A percentile compares a stretch with the other conserved stretches of the same genome.
These are phyloP conservation scores for Sebastes aleutianus DNA, from an alignment of 2,797 vertebrate species.

Conservation along the genomic window DNA sequence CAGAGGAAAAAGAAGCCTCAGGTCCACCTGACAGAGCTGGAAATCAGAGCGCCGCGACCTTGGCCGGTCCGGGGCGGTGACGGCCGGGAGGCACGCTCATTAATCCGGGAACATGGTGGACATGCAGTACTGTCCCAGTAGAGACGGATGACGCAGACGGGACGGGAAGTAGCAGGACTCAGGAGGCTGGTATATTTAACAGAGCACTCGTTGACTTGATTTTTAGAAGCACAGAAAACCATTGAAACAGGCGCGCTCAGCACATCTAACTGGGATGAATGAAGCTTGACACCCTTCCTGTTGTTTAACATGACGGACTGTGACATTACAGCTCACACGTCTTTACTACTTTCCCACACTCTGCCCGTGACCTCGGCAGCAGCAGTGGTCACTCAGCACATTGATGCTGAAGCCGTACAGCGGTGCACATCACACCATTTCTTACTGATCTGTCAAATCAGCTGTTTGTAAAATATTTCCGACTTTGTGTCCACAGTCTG, in stretches of 20 bases:
- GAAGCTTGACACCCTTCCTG: neutral
- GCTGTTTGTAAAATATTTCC: neutral
- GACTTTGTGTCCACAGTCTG: too few relatives aligned
- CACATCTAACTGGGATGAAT: neutral
- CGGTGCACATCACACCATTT: too few relatives aligned
- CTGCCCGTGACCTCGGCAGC: neutral
- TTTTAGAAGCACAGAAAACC: neutral
- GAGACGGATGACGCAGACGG: neutral
- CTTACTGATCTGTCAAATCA: neutral
- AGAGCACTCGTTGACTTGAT: too few relatives aligned
- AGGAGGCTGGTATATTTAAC: neutral
- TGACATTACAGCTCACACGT: neutral
- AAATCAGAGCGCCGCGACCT: slow-evolving; percentile 3
- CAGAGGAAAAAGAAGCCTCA: neutral
- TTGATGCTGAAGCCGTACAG: neutral
- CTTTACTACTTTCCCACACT: neutral
- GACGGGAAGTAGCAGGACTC: slow-evolving; percentile 5
- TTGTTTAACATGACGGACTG: neutral
- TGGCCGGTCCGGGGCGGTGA: neutral
- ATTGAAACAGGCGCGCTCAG: neutral
- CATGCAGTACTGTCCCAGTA: neutral
- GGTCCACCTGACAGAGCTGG: slow-evolving; percentile 15
- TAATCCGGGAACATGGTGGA: slow-evolving; percentile 16
- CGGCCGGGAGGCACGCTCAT: neutral
- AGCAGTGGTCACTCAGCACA: neutral